Percentiles rank a stretch among this genome's conserved stretches.
These are phyloP conservation scores for Hirtodrosophila alboralis DNA, from an alignment of 2,888 invertebrate species.

Conservation along the genomic window DNA sequence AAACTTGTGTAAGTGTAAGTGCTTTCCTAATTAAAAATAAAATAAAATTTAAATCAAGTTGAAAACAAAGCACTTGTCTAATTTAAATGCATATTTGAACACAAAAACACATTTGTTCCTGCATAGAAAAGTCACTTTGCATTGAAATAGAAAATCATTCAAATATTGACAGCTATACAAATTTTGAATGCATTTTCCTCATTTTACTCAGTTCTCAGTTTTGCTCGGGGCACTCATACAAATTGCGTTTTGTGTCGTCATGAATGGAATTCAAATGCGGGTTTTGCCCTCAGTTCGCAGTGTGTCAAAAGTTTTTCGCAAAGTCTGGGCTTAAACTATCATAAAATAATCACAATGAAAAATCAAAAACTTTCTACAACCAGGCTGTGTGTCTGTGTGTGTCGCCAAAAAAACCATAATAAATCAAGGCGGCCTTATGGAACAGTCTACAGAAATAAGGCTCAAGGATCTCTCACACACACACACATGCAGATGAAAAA, in stretches of 20 bases:
- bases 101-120: conserved; percentile 2
- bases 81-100: no score
- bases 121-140: conserved; percentile 15
- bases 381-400: conserved; percentile 11
- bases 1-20: no score
- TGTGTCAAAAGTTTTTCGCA: conserved; percentile 36
- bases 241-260: conserved; percentile 35
- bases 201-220: no score
- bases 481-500: conserved; percentile 47
- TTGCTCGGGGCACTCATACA: conserved; percentile 38
- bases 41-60: no score
- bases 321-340: conserved; percentile 62
- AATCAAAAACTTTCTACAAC: conserved; percentile 64
- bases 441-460: conserved; percentile 7
- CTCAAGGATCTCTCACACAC: conserved; percentile 44
- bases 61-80: no score
- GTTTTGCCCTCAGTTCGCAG: conserved; percentile 17
- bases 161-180: conserved; percentile 51
- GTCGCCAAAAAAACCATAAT: conserved; percentile 50
- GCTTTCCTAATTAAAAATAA: no score
- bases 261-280: conserved; percentile 39
- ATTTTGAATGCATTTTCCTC: conserved; percentile 48
- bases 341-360: conserved; percentile 74
- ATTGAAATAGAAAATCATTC: conserved; percentile 20
- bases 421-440: conserved; percentile 59